A percentile compares a stretch with the other conserved stretches of the same genome.
These are phyloP conservation scores for Metellina segmentata DNA, from an alignment of 2,888 invertebrate species.

Conservation along the genomic window DNA sequence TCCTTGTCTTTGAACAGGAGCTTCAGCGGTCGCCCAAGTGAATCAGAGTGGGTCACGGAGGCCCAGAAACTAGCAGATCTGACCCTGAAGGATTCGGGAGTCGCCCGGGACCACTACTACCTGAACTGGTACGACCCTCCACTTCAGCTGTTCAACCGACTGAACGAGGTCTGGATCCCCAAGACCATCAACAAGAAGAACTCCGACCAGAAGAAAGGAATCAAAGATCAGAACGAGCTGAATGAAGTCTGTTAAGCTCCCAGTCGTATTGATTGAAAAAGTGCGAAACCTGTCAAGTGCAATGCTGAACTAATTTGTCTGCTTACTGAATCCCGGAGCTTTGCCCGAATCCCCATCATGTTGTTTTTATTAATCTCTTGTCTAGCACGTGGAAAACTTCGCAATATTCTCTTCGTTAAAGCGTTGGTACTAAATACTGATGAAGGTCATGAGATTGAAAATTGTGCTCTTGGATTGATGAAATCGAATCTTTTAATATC, in stretches of 20 bases:
- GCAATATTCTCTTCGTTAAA: no score
- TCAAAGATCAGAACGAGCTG: conserved; percentile 51
- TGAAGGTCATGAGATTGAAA: no score
- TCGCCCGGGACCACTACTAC: conserved; percentile 67
- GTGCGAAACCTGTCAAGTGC: neutral
- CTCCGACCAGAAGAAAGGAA: conserved; percentile 22
- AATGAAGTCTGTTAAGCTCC: conserved; percentile 59
- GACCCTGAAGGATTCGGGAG: conserved; percentile 54
- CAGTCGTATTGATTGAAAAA: neutral
- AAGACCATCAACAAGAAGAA: conserved; percentile 39
- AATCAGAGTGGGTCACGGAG: conserved; percentile 68
- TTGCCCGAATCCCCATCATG: no score
- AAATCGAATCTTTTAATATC: no score
- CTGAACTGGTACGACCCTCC: conserved; percentile 75
- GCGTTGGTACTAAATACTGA: no score
- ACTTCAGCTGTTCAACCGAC: conserved; percentile 74
- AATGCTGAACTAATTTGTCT: no score
- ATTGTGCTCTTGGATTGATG: no score
- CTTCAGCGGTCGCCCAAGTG: conserved; percentile 72
- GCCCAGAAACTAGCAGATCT: conserved; percentile 69
- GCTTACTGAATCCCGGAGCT: no score
- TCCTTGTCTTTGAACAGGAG: conserved; percentile 25
- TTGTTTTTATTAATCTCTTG: no score
- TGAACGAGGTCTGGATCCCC: conserved; percentile 74
- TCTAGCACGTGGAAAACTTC: no score